Evolutionary conservation across 2,888 invertebrate genomes (phyloP).

Genomic region (Pycnomerus fuliginosus): DNA sequence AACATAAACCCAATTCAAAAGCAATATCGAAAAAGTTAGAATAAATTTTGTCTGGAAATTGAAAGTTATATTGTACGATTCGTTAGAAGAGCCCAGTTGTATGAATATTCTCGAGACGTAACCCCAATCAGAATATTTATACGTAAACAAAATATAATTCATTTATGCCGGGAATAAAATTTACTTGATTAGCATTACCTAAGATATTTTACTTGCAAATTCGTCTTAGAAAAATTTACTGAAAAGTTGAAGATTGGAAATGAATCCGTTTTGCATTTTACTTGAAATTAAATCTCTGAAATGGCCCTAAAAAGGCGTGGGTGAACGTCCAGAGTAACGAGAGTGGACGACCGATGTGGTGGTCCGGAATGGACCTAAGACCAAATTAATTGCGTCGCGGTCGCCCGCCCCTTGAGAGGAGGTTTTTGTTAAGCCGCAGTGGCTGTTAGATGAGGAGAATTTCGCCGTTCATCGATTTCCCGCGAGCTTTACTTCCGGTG

Average conservation of each 20-base stretch:
- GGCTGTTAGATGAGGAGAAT: conserved; percentile 26
- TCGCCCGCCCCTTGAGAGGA: conserved; percentile 21
- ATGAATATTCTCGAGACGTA: conserved; percentile 34
- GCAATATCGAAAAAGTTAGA: conserved; percentile 37
- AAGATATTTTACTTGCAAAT: neutral
- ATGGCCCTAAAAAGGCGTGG: neutral
- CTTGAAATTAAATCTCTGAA: neutral
- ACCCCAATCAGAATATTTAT: conserved; percentile 23
- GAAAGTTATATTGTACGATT: conserved; percentile 46
- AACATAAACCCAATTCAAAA: conserved; percentile 42
- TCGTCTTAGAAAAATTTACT: neutral
- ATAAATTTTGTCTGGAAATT: conserved; percentile 41
- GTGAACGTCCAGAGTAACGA: neutral
- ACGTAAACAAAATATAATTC: conserved; percentile 20
- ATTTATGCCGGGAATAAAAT: conserved; percentile 1
- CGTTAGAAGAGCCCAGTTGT: conserved; percentile 36
- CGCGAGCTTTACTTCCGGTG: conserved; percentile 8
- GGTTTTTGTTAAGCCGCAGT: conserved; percentile 26
- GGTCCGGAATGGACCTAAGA: conserved; percentile 43
- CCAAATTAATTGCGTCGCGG: conserved; percentile 44
- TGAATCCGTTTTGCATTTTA: neutral
- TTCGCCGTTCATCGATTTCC: conserved; percentile 20
- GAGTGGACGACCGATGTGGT: conserved; percentile 28
- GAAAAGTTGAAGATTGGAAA: neutral
- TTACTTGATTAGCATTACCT: neutral